Evolutionary conservation across 2,797 vertebrate species (phyloP), one percentile per base, ranked within the genome.

Genomic region (Threskiornis aethiopicus): DNA sequence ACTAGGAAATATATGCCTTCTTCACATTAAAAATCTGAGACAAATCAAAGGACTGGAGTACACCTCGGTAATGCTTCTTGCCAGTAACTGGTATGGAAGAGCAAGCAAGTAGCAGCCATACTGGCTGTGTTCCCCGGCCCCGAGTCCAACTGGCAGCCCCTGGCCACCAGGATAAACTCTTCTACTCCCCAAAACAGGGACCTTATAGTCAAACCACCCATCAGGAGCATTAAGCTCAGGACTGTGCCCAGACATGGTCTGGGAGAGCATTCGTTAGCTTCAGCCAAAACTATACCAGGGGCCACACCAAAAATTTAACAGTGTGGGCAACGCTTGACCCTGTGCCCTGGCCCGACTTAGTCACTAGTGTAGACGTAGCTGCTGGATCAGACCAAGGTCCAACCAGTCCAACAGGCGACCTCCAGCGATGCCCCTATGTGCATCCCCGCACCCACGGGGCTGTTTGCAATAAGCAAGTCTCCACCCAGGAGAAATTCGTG

Each of bases 401-500:
- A 83, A 37, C 47, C 47, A 54, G 55, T 6, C 29, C 71, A 25
- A 57, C 8, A 89, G 79, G 54, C 1, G 2, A 42, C 31, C 78
- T 57, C 71, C 84, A 85, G 75, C 0, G 0, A 79, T 85, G 89
- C 18, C 75, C 26, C 49, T 24, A 3, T 13, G 44, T 2, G 9
- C 84, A 58, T 47, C 42, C 64, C 37, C 15, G 42, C n/a, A 13
- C 67, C 87, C 82, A 9, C 0, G 2, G 67, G 47, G 78, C 59
- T 78, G 49, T 85, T 66, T 93, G 84, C 78, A 95, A 44, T 9
- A 25, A 82, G 62, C 59, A 71, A 44, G 55, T 71, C 96, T 67
- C 95, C 95, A 94, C 92, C 94, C 93, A 52, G 82, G 59, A 97
- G 94, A 81, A 93, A 84, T 95, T 46, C 2, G 24, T 95, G 94